Evolutionary conservation across 2,888 invertebrate genomes (phyloP).

Genomic region (Pediacus dermestoides): DNA sequence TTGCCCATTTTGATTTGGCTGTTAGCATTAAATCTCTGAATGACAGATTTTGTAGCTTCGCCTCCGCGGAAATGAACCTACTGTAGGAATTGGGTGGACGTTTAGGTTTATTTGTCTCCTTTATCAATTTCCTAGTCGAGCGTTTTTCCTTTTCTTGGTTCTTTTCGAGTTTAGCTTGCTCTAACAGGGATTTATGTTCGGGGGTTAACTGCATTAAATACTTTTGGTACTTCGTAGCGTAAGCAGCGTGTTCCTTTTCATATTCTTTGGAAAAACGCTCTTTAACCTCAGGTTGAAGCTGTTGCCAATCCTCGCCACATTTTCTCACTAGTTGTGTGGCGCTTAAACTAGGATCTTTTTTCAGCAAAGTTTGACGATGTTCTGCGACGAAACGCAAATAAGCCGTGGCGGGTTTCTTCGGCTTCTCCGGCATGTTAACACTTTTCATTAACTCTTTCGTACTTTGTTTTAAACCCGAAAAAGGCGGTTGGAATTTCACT

Average conservation of each 20-base stretch:
- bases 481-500: conserved; percentile 8
- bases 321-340: background rate
- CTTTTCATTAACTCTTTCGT: background rate
- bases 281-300: background rate
- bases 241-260: too few relatives aligned
- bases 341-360: background rate
- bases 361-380: background rate
- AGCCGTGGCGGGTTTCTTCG: background rate
- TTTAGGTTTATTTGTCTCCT: too few relatives aligned
- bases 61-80: too few relatives aligned
- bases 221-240: too few relatives aligned
- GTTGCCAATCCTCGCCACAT: background rate
- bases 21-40: background rate
- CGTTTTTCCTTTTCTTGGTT: too few relatives aligned
- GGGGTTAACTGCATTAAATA: too few relatives aligned
- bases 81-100: too few relatives aligned
- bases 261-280: background rate
- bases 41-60: too few relatives aligned
- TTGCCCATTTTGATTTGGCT: background rate
- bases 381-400: background rate
- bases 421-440: background rate
- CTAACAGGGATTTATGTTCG: too few relatives aligned
- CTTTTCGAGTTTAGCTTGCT: too few relatives aligned
- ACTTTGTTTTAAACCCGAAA: conserved; percentile 8
- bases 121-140: too few relatives aligned